Base-by-base conservation (phyloP, 2,888 invertebrate genomes). In the Sinohyriopsis cumingii region DNA sequence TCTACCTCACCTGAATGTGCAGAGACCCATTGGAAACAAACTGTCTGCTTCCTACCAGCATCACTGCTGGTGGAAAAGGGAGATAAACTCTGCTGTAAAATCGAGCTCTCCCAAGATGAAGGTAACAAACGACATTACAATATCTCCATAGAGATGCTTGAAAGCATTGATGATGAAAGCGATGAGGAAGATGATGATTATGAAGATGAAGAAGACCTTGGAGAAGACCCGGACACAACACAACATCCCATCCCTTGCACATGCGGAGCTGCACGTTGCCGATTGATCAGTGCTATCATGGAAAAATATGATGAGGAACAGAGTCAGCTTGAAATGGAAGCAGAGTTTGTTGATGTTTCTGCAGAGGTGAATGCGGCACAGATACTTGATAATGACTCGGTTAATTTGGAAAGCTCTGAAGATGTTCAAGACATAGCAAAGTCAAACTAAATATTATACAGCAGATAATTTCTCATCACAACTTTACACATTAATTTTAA, bases 21-120 rank as follows among this genome's bases (percentile, higher is more conserved):
- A 0, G 91, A 93, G 28, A 98, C 98, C 0, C 98, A 98, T 91
- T 98, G 98, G 98, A 96, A 97, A 87, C 98, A 98, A 90, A 96
- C 96, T 0, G 92, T 96, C 1, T 96, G 97, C 89, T 95, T 95
- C 85, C 91, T 98, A 20, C 94, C 93, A 75, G 92, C 94, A 79
- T 93, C 94, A 55, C 92, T 94, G 63, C 89, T 92, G 63, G 93
- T 96, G 0, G 93, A 93, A 77, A 91, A 93, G 90, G 95, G 95
- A n/a, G 84, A 88, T 53, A 68, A 57, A 18, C 70, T 88, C 22
- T 71, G 69, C 55, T 86, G 86, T 72, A 74, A 70, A 33, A 63
- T 88, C 19, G 77, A 77, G 6, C 75, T 88, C 24, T 69, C 70
- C 2, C 86, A 86, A 63, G 85, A 84, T 69, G 57, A 63, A 19